Evolutionary conservation across 2,888 invertebrate genomes (phyloP).

Genomic region (Rhopalosiphum nymphaeae): DNA sequence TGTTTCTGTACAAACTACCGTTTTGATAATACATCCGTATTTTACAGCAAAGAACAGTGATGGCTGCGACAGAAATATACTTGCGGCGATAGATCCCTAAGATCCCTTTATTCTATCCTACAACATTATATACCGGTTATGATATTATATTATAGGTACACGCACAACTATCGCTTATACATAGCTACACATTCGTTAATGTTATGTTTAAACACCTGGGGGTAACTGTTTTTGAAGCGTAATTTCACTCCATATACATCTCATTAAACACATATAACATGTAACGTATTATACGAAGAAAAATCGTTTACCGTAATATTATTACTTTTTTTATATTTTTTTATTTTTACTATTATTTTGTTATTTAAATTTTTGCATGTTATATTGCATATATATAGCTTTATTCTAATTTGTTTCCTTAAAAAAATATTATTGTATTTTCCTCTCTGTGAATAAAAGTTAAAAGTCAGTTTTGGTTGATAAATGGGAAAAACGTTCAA

Average conservation of each 20-base stretch:
- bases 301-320: not conserved
- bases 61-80: slow-evolving; percentile 10
- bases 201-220: slow-evolving; percentile 39
- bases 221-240: slow-evolving; percentile 46
- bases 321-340: not conserved
- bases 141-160: not conserved
- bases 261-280: slow-evolving; percentile 30
- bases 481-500: slow-evolving; percentile 2
- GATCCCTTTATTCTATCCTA: not conserved
- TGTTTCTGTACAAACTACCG: not conserved
- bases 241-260: slow-evolving; percentile 21
- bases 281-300: slow-evolving; percentile 12
- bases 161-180: not conserved
- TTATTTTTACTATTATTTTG: not conserved
- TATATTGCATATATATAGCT: not conserved
- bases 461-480: not conserved
- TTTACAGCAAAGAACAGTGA: not conserved
- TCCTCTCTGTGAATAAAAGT: not conserved
- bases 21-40: not conserved
- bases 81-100: slow-evolving; percentile 36
- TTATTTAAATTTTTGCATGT: slow-evolving; percentile 3
- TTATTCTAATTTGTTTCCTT: not conserved
- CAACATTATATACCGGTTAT: not conserved
- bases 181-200: slow-evolving; percentile 24
- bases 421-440: slow-evolving; percentile 13